A percentile compares a stretch with the other conserved stretches of the same genome.
phyloP scores from a whole-genome alignment of 2,888 invertebrate genomes.

The Protodeltote pygarga region DNA sequence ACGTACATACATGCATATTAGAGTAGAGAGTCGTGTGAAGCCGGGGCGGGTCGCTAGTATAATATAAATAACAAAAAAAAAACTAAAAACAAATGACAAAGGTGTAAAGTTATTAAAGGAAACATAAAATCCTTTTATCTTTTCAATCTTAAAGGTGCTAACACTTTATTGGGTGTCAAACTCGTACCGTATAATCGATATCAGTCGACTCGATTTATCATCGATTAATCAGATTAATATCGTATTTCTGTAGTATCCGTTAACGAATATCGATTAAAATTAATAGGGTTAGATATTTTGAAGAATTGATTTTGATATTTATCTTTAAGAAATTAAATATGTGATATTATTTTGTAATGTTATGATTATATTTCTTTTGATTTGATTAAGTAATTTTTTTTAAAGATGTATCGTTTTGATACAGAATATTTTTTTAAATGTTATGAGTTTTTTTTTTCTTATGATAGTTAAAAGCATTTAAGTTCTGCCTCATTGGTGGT shows the following conservation, averaged over 20 bases:
- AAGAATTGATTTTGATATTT: constrained; percentile 28
- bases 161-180: constrained; percentile 48
- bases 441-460: background rate
- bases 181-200: constrained; percentile 39
- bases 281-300: constrained; percentile 29
- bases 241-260: constrained; percentile 41
- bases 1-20: too few relatives aligned
- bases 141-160: constrained; percentile 33
- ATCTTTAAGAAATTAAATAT: constrained; percentile 27
- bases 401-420: constrained; percentile 3
- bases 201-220: constrained; percentile 41
- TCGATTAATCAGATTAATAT: constrained; percentile 40
- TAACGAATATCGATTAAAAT: constrained; percentile 40
- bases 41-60: too few relatives aligned
- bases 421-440: background rate
- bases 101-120: constrained; percentile 23
- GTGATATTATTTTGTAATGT: constrained; percentile 20
- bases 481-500: background rate
- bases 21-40: too few relatives aligned
- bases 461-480: background rate
- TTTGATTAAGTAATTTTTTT: constrained; percentile 26
- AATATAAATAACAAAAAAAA: too few relatives aligned
- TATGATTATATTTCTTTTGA: constrained; percentile 5
- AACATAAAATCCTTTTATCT: constrained; percentile 31
- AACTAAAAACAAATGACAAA: too few relatives aligned